Evolutionary conservation across 92 coral and sea anemone genomes (phyloP).

Genomic region (Diadumene lineata): DNA sequence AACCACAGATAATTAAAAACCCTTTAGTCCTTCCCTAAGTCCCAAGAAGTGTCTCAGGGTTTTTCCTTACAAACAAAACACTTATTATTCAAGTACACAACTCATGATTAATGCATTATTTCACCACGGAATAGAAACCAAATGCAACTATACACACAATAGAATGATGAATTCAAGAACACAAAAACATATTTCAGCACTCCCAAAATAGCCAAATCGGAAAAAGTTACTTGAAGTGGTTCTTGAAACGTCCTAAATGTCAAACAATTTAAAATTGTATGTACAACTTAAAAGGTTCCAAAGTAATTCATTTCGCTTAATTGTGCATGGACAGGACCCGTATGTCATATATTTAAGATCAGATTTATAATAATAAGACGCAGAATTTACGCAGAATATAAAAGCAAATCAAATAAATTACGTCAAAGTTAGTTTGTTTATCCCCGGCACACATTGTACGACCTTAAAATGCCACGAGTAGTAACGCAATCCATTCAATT

Average conservation of each 20-base stretch:
- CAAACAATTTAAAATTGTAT: not conserved
- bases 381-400: not conserved
- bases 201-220: not conserved
- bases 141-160: too few relatives aligned
- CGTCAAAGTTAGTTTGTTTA: not conserved
- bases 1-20: not conserved
- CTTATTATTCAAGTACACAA: not conserved
- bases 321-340: too few relatives aligned
- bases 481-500: slow-evolving; percentile 5
- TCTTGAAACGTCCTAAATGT: not conserved
- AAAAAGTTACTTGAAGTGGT: not conserved
- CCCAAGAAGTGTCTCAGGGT: slow-evolving; percentile 7
- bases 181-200: not conserved
- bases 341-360: too few relatives aligned
- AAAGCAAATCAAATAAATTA: not conserved
- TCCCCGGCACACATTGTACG: not conserved
- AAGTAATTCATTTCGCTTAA: too few relatives aligned
- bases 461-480: not conserved
- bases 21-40: not conserved
- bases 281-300: too few relatives aligned
- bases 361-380: too few relatives aligned
- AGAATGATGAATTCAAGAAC: too few relatives aligned
- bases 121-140: not conserved
- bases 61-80: slow-evolving; percentile 5
- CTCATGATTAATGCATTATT: slow-evolving; percentile 8